Evolutionary conservation across 2,113 vertebrate genomes (phyloP).

Genomic region (Gopherus flavomarginatus): DNA sequence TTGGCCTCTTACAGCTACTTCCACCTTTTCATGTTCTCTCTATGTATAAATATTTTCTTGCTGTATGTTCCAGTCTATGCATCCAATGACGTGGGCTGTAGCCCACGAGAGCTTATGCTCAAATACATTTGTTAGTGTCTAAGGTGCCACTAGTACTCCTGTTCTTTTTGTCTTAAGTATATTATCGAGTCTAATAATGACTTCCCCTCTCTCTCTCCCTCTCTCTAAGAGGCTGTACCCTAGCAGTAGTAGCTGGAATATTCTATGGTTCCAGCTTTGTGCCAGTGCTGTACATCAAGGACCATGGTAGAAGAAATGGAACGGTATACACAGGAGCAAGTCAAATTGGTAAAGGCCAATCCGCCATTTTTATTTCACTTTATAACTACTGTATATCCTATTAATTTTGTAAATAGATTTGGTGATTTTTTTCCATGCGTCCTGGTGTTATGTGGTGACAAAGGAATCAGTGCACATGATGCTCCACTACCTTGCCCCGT

Average conservation of each 20-base stretch:
- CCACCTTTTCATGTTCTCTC: too few species aligned
- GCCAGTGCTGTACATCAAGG: constrained; percentile 92
- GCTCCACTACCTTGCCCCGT: neutral
- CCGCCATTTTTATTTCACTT: neutral
- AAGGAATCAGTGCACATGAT: neutral
- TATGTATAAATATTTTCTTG: too few species aligned
- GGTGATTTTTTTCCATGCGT: neutral
- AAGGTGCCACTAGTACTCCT: too few species aligned
- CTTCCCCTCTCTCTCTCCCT: constrained; percentile 2
- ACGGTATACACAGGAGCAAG: constrained; percentile 87
- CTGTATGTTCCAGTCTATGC: too few species aligned
- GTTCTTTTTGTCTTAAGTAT: neutral
- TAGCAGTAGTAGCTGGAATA: constrained; percentile 86
- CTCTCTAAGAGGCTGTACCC: constrained; percentile 84
- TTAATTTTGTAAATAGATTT: neutral
- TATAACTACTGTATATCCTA: neutral
- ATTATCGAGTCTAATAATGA: neutral
- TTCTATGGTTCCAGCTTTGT: constrained; percentile 87
- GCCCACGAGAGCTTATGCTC: too few species aligned
- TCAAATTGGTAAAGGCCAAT: constrained; percentile 82
- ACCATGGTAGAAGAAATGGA: constrained; percentile 81
- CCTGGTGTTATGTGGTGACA: neutral
- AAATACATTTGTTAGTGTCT: too few species aligned
- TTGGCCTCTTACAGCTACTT: too few species aligned
- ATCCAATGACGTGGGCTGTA: too few species aligned